A percentile compares a stretch with the other conserved stretches of the same genome.
Evolutionary conservation across 1,140 invertebrate species (phyloP).

Genomic region (Hypsibius dujardini): DNA sequence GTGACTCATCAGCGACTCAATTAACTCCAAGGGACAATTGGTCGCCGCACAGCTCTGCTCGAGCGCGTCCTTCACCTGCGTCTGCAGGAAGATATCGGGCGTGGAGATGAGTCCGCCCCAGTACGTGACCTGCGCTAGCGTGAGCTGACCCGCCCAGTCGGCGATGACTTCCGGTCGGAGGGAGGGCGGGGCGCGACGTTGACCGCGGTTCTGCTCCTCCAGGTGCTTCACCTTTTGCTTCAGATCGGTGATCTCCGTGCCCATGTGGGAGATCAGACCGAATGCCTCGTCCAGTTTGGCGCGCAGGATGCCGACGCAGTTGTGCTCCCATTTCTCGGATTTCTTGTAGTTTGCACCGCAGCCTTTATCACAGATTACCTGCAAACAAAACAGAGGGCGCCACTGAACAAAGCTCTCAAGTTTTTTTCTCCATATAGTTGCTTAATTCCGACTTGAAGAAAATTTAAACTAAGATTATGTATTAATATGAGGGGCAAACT

Average conservation of each 20-base stretch:
- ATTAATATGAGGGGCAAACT: background rate
- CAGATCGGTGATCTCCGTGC: background rate
- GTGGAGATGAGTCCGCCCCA: conserved; percentile 85
- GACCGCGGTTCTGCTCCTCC: background rate
- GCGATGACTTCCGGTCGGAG: background rate
- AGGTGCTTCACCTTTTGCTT: conserved; percentile 7
- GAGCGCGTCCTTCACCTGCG: conserved; percentile 67
- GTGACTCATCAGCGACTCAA: conserved; percentile 88
- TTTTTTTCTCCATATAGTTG: background rate
- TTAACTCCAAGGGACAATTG: conserved; percentile 63
- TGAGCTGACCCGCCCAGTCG: background rate
- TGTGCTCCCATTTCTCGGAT: conserved; percentile 3
- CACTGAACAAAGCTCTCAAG: background rate
- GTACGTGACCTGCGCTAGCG: conserved; percentile 9
- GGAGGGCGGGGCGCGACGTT: background rate
- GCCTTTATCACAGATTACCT: conserved; percentile 11
- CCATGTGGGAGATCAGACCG: background rate
- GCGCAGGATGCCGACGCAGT: background rate
- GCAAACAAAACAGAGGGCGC: background rate
- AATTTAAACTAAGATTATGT: background rate
- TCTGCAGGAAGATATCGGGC: conserved; percentile 70
- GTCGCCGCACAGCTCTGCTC: conserved; percentile 53
- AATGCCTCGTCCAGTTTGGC: conserved; percentile 2
- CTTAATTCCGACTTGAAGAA: background rate
- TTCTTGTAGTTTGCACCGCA: conserved; percentile 12